Evolutionary conservation across 2,113 vertebrate species (phyloP), one percentile per base, ranked within the genome.

Genomic region (Casuarius casuarius): DNA sequence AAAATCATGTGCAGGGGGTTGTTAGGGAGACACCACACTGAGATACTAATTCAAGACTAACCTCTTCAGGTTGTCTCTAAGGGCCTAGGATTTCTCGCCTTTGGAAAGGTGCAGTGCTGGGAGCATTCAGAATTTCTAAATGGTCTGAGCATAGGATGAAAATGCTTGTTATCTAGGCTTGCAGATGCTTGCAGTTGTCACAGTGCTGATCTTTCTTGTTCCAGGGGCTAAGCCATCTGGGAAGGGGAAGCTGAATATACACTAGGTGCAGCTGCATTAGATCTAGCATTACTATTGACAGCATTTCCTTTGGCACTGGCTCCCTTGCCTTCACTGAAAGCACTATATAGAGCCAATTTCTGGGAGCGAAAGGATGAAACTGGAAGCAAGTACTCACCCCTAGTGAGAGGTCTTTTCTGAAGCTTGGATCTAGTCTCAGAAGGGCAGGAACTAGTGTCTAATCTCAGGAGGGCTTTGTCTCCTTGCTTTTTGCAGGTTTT

Each of bases 1-100:
- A 59, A 12, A 5, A 61, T 15, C 5, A 3, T 1, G 2, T 19
- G 14, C 9, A 9, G 2, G 18, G 31, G 25, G 2, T 22, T 49
- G 2, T 29, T 46, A 25, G 10, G 31, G 42, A 90, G 25, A 42
- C 20, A 28, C 70, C 2, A 10, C 6, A 9, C 18, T 38, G 15
- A 35, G 74, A 48, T 10, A 46, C 70, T 31, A 31, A 25, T 14
- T 56, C 8, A 17, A 84, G 44, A 49, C 13, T 38, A 68, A 9
- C 40, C 11, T 35, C 31, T 74, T 78, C 7, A 23, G 23, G 28
- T 35, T 58, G 11, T 12, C 15, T 70, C 10, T n/a, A 12, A 73
- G 20, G 31, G 14, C 16, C 19, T 81, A 33, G 12, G 9, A 17
- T 44, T 87, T 59, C 31, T 35, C 72, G 38, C 56, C 25, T 19